phyloP scores from a whole-genome alignment of 2,888 invertebrate species.

The Meta bourneti region DNA sequence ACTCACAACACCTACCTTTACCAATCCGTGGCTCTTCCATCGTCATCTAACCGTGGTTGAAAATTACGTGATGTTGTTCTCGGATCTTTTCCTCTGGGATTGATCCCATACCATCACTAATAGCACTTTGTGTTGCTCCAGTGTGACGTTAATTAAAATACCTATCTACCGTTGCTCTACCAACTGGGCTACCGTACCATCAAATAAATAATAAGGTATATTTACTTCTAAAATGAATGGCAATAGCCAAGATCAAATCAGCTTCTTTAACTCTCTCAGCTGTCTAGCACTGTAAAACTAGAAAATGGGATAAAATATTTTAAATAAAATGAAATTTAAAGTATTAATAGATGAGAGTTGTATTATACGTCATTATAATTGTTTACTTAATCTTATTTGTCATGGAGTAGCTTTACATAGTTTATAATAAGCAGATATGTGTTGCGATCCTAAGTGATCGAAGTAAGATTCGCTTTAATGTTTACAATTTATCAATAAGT shows the following conservation, averaged over 20 bases:
- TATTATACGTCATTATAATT: background rate
- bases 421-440: background rate
- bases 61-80: no score
- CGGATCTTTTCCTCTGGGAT: no score
- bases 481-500: background rate
- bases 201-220: no score
- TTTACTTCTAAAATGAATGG: background rate
- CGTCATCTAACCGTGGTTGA: no score
- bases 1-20: no score
- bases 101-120: no score
- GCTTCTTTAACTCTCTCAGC: slow-evolving; percentile 34
- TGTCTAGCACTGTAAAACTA: slow-evolving; percentile 22
- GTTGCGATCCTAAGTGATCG: slow-evolving; percentile 1
- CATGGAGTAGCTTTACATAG: background rate
- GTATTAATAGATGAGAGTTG: background rate
- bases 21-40: no score
- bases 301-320: slow-evolving; percentile 37
- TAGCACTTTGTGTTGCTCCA: no score
- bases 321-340: slow-evolving; percentile 17
- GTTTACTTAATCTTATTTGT: background rate
- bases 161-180: no score
- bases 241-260: slow-evolving; percentile 10
- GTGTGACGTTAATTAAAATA: no score
- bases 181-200: no score
- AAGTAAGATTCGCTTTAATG: slow-evolving; percentile 17